A percentile compares a stretch with the other conserved stretches of the same genome.
These are phyloP conservation scores for Nasonia longicornis DNA, from an alignment of 1,140 invertebrate species.

Conservation along the genomic window DNA sequence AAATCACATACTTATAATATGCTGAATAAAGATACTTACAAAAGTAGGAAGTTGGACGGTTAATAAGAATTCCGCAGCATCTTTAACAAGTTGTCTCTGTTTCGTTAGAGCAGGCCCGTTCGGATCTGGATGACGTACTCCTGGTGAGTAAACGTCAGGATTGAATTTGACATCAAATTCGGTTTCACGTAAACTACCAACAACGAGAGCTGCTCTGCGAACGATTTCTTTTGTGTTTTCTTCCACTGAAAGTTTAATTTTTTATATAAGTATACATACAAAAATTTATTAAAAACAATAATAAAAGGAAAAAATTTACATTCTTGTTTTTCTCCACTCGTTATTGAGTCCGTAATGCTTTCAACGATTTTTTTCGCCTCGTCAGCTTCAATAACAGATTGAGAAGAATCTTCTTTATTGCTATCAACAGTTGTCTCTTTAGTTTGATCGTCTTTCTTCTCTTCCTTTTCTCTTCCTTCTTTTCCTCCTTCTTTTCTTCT, in stretches of 20 bases:
- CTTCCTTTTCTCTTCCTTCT: conserved; percentile 51
- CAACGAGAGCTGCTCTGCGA: conserved; percentile 86
- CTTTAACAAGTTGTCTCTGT: conserved; percentile 90
- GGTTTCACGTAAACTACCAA: conserved; percentile 92
- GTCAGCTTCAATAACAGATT: conserved; percentile 77
- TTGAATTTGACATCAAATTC: conserved; percentile 99
- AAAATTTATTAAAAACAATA: background rate
- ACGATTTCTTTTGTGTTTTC: conserved; percentile 92
- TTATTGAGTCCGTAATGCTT: conserved; percentile 85
- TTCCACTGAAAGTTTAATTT: conserved; percentile 73
- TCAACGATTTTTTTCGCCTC: conserved; percentile 94
- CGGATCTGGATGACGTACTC: conserved; percentile 85
- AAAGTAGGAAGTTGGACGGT: conserved; percentile 94
- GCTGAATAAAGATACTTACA: conserved; percentile 71
- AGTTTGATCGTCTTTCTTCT: conserved; percentile 52
- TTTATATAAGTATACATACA: background rate
- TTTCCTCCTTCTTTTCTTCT: conserved; percentile 55
- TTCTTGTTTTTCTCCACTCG: conserved; percentile 84
- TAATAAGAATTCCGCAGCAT: conserved; percentile 95
- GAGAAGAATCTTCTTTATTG: conserved; percentile 67
- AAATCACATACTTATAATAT: conserved; percentile 6
- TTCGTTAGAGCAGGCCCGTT: conserved; percentile 79
- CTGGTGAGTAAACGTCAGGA: conserved; percentile 96
- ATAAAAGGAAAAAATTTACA: conserved; percentile 63
- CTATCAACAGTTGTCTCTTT: conserved; percentile 63